phyloP scores from a whole-genome alignment of 2,797 vertebrate genomes.

The Tolypeutes matacus region DNA sequence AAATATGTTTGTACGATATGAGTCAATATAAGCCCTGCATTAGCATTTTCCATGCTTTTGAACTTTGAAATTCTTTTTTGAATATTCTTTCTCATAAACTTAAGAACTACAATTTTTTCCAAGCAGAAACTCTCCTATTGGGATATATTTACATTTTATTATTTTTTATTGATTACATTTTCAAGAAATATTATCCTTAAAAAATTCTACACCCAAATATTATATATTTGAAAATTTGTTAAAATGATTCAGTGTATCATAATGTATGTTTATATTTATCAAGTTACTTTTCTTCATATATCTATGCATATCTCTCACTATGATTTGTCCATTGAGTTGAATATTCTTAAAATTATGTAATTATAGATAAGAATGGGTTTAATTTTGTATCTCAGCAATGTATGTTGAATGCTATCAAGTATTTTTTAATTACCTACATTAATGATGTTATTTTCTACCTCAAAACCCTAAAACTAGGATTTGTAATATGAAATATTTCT shows the following conservation, averaged over 20 bases:
- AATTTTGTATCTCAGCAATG: neutral
- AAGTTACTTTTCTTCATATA: too few species aligned
- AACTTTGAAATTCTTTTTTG: neutral
- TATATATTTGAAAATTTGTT: neutral
- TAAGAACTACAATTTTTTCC: neutral
- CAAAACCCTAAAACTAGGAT: neutral
- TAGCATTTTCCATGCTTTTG: neutral
- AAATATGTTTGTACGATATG: neutral
- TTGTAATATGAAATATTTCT: neutral
- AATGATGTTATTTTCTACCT: neutral
- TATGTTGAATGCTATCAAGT: neutral
- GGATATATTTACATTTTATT: neutral
- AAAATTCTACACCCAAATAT: neutral
- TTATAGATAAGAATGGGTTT: neutral
- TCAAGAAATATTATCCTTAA: neutral
- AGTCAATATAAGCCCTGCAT: neutral
- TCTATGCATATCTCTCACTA: neutral
- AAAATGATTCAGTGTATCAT: neutral
- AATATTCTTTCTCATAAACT: neutral
- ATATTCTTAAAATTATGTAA: neutral
- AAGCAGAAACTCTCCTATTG: neutral
- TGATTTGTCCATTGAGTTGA: neutral
- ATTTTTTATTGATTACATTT: neutral
- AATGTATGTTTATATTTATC: neutral
- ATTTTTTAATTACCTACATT: neutral